These are phyloP conservation scores for Silurus asotus DNA, from an alignment of 2,113 vertebrate species.

Conservation along the genomic window DNA sequence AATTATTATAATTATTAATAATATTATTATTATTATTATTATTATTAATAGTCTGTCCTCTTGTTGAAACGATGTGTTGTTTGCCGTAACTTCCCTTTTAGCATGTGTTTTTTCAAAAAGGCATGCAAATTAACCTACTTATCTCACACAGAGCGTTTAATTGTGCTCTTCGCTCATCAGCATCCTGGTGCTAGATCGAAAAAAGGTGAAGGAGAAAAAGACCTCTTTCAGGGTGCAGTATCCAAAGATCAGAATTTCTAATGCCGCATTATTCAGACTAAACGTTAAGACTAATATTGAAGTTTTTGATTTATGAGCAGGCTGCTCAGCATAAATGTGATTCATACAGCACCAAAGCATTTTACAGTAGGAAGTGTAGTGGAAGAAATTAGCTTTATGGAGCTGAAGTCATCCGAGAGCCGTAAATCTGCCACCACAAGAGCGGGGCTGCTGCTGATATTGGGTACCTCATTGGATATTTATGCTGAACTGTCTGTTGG, in stretches of 20 bases:
- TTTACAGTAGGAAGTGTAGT: background rate
- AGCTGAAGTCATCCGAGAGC: background rate
- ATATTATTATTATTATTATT: background rate
- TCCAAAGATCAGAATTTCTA: background rate
- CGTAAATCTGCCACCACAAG: conserved; percentile 49
- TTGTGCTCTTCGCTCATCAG: conserved; percentile 33
- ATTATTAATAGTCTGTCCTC: too few relatives aligned
- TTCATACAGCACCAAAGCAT: background rate
- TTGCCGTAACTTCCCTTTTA: background rate
- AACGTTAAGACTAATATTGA: conserved; percentile 28
- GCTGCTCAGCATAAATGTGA: background rate
- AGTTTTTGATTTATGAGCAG: conserved; percentile 56
- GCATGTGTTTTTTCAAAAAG: conserved; percentile 9
- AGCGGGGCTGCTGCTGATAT: conserved; percentile 44
- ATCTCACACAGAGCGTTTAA: conserved; percentile 15
- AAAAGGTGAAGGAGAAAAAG: background rate
- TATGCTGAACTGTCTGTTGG: conserved; percentile 33
- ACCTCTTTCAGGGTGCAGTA: background rate
- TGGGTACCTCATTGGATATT: conserved; percentile 45
- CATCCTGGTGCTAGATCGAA: conserved; percentile 9
- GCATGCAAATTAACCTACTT: conserved; percentile 23
- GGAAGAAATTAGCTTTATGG: background rate
- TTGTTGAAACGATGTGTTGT: background rate
- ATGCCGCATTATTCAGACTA: background rate
- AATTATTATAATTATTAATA: background rate